Conservation (phyloP, 2,888 invertebrate genomes). For the Tenthredo notha region DNA sequence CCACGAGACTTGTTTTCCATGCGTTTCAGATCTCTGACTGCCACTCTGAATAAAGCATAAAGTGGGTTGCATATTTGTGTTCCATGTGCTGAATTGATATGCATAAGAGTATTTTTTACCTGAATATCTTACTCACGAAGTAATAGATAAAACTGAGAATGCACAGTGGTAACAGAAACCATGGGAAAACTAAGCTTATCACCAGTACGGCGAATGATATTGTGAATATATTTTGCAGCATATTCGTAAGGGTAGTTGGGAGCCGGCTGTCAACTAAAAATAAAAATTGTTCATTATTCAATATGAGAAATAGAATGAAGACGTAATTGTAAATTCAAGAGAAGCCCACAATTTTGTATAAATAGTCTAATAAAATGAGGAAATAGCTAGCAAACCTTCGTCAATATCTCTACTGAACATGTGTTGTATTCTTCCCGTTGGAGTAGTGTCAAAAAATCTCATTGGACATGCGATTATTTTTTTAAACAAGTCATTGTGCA, state of each 20-base stretch:
- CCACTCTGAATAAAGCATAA: conserved; percentile 66
- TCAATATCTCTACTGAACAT: conserved; percentile 81
- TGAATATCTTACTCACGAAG: conserved; percentile 77
- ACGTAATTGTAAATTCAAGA: neutral
- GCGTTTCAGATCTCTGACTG: conserved; percentile 80
- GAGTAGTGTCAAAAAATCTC: conserved; percentile 69
- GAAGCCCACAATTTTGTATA: neutral
- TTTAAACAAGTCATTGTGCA: conserved; percentile 80
- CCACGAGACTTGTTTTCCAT: conserved; percentile 81
- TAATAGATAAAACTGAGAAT: conserved; percentile 78
- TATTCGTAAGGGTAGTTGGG: conserved; percentile 81
- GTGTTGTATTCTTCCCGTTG: conserved; percentile 80
- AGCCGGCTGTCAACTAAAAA: conserved; percentile 81
- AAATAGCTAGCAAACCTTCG: conserved; percentile 76
- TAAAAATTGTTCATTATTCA: neutral
- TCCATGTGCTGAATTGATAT: neutral
- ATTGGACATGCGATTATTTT: conserved; percentile 79
- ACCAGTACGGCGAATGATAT: conserved; percentile 79
- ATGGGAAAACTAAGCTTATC: conserved; percentile 79
- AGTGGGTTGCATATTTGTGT: neutral
- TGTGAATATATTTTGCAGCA: conserved; percentile 81
- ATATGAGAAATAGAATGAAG: neutral
- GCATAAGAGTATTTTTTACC: conserved; percentile 61
- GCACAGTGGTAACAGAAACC: conserved; percentile 79
- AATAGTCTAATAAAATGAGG: neutral